Evolutionary conservation across 1,140 invertebrate genomes (phyloP), one percentile per base, ranked within the genome.

Genomic region (Penaeus japonicus): DNA sequence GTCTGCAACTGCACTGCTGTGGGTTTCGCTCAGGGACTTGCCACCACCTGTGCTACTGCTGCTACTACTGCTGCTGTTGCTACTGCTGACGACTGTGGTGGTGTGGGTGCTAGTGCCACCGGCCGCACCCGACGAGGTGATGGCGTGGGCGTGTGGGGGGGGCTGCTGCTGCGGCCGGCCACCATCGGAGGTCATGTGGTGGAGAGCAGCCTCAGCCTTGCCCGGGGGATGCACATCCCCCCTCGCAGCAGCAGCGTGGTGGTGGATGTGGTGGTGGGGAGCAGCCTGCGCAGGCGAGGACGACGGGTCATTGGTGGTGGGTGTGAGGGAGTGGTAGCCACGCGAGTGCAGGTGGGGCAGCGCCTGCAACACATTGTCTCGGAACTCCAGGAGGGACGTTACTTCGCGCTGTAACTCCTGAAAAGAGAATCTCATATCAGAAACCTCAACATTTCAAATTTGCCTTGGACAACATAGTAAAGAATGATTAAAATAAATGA

Each of bases 361-460:
- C 89, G 96, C 96, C 94, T 97, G 96, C 94, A 97, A 96, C 94
- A 97, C 96, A 94, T 97, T 94, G 93, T 97, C 96, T 93, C 96
- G 95, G 92, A 97, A 97, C 93, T 97, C 96, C 92, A 97, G 94
- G 87, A 97, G 93, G 89, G 96, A 96, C 77, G 96, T 96, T 93
- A 97, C 96, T 93, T 97, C 96, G 96, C 97, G 96, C 95, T 97
- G 96, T 92, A 97, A 94, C 94, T 97, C 96, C 94, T 96, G 94
- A 24, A 89, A 90, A 18, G 90, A 86, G 27, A 32, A 77, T 47
- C 39, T 47, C 5, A 7, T 0, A 47, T 47, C 12, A 47, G 39
- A 47, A 5, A 47, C 2, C 39, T 4, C 5, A 47, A 47, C 12
- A 47, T 7, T 10, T 47, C 7, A 47, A 47, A 5, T 12, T 47